Conservation (phyloP, 2,113 vertebrate species). For the Laticauda laticaudata region DNA sequence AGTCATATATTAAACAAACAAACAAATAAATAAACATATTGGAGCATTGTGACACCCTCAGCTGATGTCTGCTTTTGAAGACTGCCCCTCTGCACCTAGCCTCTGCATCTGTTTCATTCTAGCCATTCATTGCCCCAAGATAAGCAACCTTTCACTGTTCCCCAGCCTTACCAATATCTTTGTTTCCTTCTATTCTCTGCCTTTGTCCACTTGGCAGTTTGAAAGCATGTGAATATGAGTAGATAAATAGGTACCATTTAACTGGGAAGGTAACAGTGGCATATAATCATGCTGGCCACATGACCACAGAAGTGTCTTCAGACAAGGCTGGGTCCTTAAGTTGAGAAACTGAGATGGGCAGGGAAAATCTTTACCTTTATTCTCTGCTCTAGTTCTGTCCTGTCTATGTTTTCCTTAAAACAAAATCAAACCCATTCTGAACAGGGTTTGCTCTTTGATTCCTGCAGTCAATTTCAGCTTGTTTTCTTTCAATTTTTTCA, state of each 20-base stretch:
- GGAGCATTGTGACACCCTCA: background rate
- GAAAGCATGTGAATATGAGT: background rate
- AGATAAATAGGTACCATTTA: background rate
- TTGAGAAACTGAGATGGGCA: background rate
- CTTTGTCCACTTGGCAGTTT: background rate
- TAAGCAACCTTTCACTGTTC: background rate
- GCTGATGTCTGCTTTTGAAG: background rate
- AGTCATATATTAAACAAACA: background rate
- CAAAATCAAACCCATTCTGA: background rate
- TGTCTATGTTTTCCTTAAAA: background rate
- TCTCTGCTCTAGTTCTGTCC: background rate
- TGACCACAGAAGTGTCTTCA: background rate
- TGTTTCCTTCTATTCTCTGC: background rate
- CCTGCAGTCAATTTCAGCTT: background rate
- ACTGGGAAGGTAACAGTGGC: background rate
- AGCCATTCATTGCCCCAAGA: background rate
- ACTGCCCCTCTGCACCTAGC: background rate
- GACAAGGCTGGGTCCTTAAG: background rate
- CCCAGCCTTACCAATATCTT: background rate
- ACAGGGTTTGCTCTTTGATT: background rate
- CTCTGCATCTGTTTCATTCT: background rate
- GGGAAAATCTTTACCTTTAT: background rate
- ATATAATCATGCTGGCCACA: background rate
- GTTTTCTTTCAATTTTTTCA: background rate
- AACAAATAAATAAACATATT: background rate